Percentiles rank a stretch among this genome's conserved stretches.
phyloP scores from a whole-genome alignment of 2,113 vertebrate species.

The Seriola dumerili region DNA sequence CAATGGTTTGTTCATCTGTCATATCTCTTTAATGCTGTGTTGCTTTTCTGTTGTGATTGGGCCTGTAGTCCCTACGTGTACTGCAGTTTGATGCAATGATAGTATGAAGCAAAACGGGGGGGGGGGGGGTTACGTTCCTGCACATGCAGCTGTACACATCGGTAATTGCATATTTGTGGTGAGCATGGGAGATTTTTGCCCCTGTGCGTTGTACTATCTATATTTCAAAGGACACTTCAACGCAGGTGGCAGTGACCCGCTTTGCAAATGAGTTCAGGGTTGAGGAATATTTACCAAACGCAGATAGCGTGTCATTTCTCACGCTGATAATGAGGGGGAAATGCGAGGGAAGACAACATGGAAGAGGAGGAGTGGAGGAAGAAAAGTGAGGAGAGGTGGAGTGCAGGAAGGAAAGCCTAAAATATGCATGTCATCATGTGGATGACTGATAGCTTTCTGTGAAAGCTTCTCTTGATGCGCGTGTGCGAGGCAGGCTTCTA shows the following conservation, averaged over 20 bases:
- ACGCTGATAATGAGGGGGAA: conserved; percentile 57
- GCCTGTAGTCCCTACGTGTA: conserved; percentile 20
- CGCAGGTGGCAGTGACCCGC: conserved; percentile 46
- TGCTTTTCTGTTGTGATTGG: conserved; percentile 32
- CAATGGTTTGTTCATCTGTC: conserved; percentile 59
- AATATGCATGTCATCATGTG: conserved; percentile 79
- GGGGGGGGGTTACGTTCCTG: conserved; percentile 32
- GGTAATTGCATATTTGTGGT: conserved; percentile 26
- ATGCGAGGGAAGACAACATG: conserved; percentile 51
- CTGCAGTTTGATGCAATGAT: conserved; percentile 27
- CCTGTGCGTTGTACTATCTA: conserved; percentile 1
- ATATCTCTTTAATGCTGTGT: conserved; percentile 51
- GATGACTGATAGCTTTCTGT: conserved; percentile 77
- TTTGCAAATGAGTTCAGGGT: conserved; percentile 57
- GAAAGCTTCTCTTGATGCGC: conserved; percentile 67
- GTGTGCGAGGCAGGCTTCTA: conserved; percentile 59
- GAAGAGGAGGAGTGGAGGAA: conserved; percentile 58
- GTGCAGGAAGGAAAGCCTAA: conserved; percentile 56
- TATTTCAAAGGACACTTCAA: conserved; percentile 54
- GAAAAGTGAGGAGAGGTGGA: conserved; percentile 41
- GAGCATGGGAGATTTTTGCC: conserved; percentile 6
- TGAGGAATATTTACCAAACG: conserved; percentile 61
- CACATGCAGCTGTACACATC: conserved; percentile 30
- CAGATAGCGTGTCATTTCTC: conserved; percentile 55
- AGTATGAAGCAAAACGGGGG: conserved; percentile 53